Evolutionary conservation across 2,797 vertebrate species (phyloP), one percentile per base, ranked within the genome.

Genomic region (Acanthurus leucopareius): DNA sequence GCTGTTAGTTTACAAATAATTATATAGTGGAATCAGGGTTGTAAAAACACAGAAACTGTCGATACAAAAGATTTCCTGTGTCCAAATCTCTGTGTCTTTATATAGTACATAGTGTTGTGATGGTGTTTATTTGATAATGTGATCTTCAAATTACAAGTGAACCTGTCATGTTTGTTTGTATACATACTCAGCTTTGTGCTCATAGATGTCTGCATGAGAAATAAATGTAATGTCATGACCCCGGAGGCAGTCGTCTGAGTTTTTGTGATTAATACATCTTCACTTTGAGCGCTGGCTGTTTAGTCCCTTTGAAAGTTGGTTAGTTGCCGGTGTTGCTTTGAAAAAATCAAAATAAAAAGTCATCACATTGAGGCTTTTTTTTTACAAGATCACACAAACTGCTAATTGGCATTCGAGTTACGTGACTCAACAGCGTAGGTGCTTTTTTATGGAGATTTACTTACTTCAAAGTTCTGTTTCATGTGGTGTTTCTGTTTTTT

Each of bases 401-500:
- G 19, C 53, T 80, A 76, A 86, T 82, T 86, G 7, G 8, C 47
- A 88, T 89, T 86, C 85, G 73, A 53, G 58, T 60, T 47, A 62
- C 1, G 14, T 15, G 40, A 69, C 47, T 80, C 57, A 69, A 57
- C 49, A 69, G 66, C 71, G 59, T 49, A 69, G 59, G 66, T 38
- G 74, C 82, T 86, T 90, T 88, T 85, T 88, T 78, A 90, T 88
- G 73, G 75, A 81, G 81, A 89, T 92, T 61, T 69, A 57, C 47
- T 69, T 13, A 49, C 78, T 84, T 90, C 83, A 86, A 89, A 87
- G 68, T 78, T 64, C n/a, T 78, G 67, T 83, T 75, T 87, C 70
- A 86, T 86, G 69, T 83, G 45, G 44, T 16, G 19, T 9, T 67
- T 67, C 53, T 48, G 35, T 40, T 67, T 45, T 74, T 77, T 79